Evolutionary conservation across 2,888 invertebrate genomes (phyloP).

Genomic region (Portevinia maculata): DNA sequence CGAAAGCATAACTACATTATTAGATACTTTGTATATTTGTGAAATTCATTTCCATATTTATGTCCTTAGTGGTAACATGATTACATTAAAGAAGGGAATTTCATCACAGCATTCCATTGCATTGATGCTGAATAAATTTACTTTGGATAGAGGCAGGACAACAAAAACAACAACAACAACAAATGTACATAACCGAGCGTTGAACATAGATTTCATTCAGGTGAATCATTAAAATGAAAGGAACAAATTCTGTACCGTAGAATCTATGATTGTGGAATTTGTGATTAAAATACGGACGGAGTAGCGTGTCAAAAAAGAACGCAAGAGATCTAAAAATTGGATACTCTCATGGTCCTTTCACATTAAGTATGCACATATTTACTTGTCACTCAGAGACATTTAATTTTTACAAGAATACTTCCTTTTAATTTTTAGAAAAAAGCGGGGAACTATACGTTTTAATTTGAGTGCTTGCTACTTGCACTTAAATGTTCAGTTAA

Average conservation of each 20-base stretch:
- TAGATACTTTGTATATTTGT: slow-evolving; percentile 71
- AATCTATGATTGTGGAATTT: slow-evolving; percentile 64
- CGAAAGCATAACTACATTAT: slow-evolving; percentile 61
- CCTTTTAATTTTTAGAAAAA: too few species aligned
- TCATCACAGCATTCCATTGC: slow-evolving; percentile 69
- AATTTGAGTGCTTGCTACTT: too few species aligned
- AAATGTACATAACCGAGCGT: slow-evolving; percentile 13
- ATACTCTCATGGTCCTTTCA: slow-evolving; percentile 17
- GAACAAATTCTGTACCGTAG: slow-evolving; percentile 32
- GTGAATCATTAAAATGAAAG: slow-evolving; percentile 57
- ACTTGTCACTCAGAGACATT: slow-evolving; percentile 32
- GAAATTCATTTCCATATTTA: slow-evolving; percentile 71
- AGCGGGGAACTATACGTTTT: too few species aligned
- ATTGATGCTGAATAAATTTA: slow-evolving; percentile 66
- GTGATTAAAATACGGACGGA: slow-evolving; percentile 58
- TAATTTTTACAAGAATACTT: slow-evolving; percentile 32
- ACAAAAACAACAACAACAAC: slow-evolving; percentile 33
- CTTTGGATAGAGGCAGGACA: slow-evolving; percentile 30
- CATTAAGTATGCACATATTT: slow-evolving; percentile 32
- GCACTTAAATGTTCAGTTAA: too few species aligned
- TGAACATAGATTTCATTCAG: slow-evolving; percentile 51
- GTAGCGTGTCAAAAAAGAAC: slow-evolving; percentile 48
- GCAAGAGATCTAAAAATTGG: slow-evolving; percentile 41
- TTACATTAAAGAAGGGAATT: slow-evolving; percentile 62
- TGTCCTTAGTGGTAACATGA: slow-evolving; percentile 64